A percentile compares a stretch with the other conserved stretches of the same genome.
Conservation (phyloP, 2,113 vertebrate genomes). For the Eudyptes chrysolophus region DNA sequence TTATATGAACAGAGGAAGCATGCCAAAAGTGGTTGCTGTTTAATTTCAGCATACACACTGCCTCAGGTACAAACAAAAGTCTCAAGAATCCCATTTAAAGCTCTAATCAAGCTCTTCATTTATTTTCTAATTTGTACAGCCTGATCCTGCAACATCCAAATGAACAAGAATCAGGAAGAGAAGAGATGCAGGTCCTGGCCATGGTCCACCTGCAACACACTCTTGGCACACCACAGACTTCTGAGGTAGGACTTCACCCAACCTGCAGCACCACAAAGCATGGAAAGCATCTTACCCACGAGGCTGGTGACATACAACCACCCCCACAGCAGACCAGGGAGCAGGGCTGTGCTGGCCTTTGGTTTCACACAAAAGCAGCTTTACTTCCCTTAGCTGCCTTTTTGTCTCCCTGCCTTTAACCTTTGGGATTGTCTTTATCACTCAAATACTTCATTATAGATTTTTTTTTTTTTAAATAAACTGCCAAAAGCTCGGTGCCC, state of each 20-base stretch:
- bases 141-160: background rate
- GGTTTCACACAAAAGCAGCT: background rate
- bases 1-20: conserved; percentile 34
- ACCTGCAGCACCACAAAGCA: background rate
- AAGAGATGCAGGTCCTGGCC: background rate
- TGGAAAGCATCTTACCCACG: background rate
- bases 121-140: conserved; percentile 41
- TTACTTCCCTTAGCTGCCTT: background rate
- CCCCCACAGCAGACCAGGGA: background rate
- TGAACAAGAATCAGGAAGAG: background rate
- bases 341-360: background rate
- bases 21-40: conserved; percentile 52
- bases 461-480: background rate
- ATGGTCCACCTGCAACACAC: background rate
- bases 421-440: background rate
- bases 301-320: background rate
- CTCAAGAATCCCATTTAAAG: conserved; percentile 58
- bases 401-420: background rate
- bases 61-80: conserved; percentile 64
- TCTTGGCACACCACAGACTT: background rate
- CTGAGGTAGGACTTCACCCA: background rate
- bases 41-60: conserved; percentile 51
- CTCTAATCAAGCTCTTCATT: conserved; percentile 45
- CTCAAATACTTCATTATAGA: background rate
- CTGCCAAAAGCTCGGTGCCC: background rate